Conservation (phyloP, 2,888 invertebrate genomes). For the Hypselothyrea guttata region DNA sequence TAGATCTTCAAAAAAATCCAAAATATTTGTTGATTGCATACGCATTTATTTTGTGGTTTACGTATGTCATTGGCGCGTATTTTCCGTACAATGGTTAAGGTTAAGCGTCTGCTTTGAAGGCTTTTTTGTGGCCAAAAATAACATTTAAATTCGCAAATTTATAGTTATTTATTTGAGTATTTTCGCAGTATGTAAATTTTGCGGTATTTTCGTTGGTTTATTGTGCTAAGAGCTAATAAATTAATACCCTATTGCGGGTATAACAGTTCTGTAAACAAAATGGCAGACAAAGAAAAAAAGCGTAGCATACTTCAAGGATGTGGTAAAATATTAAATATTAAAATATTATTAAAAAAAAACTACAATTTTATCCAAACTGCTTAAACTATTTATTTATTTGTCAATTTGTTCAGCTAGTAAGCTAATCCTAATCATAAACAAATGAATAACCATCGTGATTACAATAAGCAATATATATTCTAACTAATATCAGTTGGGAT, state of each 20-base stretch:
- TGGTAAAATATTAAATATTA: too few relatives aligned
- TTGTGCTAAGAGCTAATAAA: constrained; percentile 15
- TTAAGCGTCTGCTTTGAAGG: constrained; percentile 18
- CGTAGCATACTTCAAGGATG: too few relatives aligned
- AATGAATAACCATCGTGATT: too few relatives aligned
- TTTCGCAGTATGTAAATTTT: constrained; percentile 11
- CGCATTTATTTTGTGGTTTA: constrained; percentile 21
- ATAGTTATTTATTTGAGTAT: constrained; percentile 21
- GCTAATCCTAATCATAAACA: too few relatives aligned
- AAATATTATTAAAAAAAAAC: too few relatives aligned
- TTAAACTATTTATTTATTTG: too few relatives aligned
- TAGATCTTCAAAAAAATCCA: constrained; percentile 10
- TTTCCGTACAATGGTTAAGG: constrained; percentile 26
- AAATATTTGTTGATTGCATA: constrained; percentile 8
- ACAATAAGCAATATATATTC: constrained; percentile 24
- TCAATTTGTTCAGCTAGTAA: too few relatives aligned
- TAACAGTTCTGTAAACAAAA: not conserved
- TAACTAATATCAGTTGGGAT: not conserved
- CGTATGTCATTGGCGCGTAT: constrained; percentile 13
- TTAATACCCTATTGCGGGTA: constrained; percentile 10
- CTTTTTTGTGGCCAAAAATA: constrained; percentile 10
- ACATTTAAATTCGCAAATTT: constrained; percentile 19
- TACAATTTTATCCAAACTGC: too few relatives aligned
- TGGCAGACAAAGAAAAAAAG: too few relatives aligned
- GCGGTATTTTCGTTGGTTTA: constrained; percentile 11